Conservation (phyloP, 2,888 invertebrate genomes). For the Luperina testacea region DNA sequence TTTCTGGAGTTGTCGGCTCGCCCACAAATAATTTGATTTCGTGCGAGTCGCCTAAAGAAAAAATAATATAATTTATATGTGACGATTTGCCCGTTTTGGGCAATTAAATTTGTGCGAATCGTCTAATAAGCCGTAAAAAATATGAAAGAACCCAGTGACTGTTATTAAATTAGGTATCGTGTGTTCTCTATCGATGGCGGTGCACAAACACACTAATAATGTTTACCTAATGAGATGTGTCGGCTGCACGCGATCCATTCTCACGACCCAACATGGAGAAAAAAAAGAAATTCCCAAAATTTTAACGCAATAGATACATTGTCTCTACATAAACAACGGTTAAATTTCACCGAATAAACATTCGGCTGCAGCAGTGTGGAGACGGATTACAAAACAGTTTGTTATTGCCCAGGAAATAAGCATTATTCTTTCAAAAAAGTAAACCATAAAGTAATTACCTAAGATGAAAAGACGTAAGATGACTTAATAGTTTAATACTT, state of each 20-base stretch:
- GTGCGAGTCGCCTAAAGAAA: not conserved
- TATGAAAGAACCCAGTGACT: conserved; percentile 36
- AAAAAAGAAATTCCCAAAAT: conserved; percentile 82
- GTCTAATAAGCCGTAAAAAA: conserved; percentile 19
- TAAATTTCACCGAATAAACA: conserved; percentile 81
- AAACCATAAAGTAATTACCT: conserved; percentile 14
- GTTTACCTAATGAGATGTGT: conserved; percentile 86
- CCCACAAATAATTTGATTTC: not conserved
- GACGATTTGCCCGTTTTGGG: not conserved
- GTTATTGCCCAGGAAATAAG: not conserved
- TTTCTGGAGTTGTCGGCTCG: not conserved
- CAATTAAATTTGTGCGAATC: not conserved
- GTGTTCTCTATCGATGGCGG: conserved; percentile 64
- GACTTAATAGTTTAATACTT: not conserved
- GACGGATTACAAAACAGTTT: conserved; percentile 52
- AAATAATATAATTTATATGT: not conserved
- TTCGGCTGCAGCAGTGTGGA: conserved; percentile 70
- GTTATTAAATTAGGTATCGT: conserved; percentile 61
- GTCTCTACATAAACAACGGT: conserved; percentile 87
- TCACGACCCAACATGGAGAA: conserved; percentile 84
- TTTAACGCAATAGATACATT: conserved; percentile 87
- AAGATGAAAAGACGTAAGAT: conserved; percentile 4
- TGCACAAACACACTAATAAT: conserved; percentile 80
- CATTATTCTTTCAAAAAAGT: not conserved
- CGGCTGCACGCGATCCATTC: conserved; percentile 84